Percentiles rank a stretch among this genome's conserved stretches.
These are phyloP conservation scores for Rhogogaster chlorosoma DNA, from an alignment of 2,888 invertebrate species.

Conservation along the genomic window DNA sequence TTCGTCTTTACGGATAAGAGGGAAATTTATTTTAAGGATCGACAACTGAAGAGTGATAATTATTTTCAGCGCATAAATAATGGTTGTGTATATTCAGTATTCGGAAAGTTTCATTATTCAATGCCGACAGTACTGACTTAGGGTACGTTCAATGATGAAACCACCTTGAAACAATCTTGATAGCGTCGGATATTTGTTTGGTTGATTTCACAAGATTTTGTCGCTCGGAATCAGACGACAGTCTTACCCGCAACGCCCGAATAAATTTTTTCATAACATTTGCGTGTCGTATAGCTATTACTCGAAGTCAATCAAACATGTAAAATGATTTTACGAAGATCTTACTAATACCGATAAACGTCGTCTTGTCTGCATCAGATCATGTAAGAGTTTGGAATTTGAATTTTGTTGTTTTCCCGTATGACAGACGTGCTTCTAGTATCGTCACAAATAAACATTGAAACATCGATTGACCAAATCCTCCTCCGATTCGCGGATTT, in stretches of 20 bases:
- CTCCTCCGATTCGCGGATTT: background rate
- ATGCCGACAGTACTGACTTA: background rate
- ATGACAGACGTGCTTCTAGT: background rate
- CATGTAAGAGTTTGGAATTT: background rate
- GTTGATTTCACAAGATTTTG: background rate
- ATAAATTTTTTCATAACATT: background rate
- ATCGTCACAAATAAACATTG: background rate
- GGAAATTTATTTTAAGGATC: background rate
- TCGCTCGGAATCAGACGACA: background rate
- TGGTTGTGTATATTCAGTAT: background rate
- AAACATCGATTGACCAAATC: background rate
- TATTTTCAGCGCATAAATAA: background rate
- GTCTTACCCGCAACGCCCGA: background rate
- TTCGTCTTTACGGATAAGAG: constrained; percentile 66
- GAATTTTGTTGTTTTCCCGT: no score
- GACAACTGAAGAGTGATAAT: background rate
- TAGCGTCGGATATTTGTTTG: background rate
- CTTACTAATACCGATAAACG: no score
- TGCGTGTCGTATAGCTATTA: background rate
- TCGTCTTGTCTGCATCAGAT: background rate
- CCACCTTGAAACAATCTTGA: background rate
- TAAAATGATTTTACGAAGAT: background rate
- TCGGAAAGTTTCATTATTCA: background rate
- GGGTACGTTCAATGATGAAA: background rate
- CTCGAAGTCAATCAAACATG: no score